Conservation (phyloP, 1,140 invertebrate genomes). For the Rhizoglyphus robini region DNA sequence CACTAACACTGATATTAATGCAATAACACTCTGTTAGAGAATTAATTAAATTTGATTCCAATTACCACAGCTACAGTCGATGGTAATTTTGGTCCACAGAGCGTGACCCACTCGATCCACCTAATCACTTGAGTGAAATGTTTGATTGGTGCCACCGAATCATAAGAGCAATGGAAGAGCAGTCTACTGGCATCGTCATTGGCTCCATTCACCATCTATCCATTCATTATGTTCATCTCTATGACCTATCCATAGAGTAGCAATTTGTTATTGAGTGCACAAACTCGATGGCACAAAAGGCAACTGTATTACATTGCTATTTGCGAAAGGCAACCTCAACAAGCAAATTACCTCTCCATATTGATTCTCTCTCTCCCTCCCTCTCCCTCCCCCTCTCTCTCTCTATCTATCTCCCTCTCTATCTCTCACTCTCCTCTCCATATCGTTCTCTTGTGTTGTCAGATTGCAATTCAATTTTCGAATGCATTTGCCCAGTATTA, state of each 20-base stretch:
- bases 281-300: background rate
- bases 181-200: no score
- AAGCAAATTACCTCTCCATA: no score
- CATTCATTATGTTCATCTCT: background rate
- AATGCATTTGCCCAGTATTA: no score
- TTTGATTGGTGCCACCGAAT: no score
- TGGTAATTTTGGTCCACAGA: no score
- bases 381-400: background rate
- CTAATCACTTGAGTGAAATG: no score
- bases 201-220: background rate
- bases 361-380: background rate
- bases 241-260: background rate
- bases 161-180: no score
- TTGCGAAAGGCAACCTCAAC: no score
- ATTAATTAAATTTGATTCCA: background rate
- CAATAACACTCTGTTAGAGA: background rate
- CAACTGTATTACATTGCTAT: conserved; percentile 11
- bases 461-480: background rate
- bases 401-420: no score
- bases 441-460: background rate
- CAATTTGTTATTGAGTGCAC: background rate
- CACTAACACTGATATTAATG: background rate
- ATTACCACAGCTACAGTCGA: background rate
- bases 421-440: no score
- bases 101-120: no score